A percentile compares a stretch with the other conserved stretches of the same genome.
Conservation (phyloP, 2,113 vertebrate genomes). For the Pteruthius melanotis region DNA sequence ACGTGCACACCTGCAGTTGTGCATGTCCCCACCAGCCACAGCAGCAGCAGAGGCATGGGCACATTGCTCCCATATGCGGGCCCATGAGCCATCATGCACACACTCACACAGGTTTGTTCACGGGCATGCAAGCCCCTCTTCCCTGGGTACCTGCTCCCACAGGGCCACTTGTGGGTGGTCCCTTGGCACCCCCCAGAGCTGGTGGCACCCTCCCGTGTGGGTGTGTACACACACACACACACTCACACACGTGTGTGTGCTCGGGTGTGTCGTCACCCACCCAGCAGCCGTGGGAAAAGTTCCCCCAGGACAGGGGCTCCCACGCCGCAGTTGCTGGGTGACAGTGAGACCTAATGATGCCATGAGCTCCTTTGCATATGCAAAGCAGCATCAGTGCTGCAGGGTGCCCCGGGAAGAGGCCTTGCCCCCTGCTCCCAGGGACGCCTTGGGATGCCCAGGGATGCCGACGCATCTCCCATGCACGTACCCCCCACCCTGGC, state of each 20-base stretch:
- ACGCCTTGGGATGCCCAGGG: background rate
- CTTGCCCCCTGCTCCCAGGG: background rate
- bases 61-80: background rate
- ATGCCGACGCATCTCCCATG: background rate
- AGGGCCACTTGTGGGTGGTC: background rate
- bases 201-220: background rate
- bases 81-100: accelerated
- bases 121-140: background rate
- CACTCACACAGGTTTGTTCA: accelerated
- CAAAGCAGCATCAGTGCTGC: conserved; percentile 9
- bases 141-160: background rate
- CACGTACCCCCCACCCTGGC: background rate
- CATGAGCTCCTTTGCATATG: conserved; percentile 57
- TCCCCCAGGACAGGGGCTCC: background rate
- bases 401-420: background rate
- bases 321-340: conserved; percentile 42
- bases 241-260: accelerated
- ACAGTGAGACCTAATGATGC: background rate
- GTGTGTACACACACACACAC: accelerated
- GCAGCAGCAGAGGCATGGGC: background rate
- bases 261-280: background rate
- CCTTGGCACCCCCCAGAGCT: background rate
- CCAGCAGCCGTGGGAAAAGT: background rate
- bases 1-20: accelerated
- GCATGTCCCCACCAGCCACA: background rate